These are phyloP conservation scores for Lagenorhynchus albirostris DNA, from an alignment of 2,113 vertebrate species.

Conservation along the genomic window DNA sequence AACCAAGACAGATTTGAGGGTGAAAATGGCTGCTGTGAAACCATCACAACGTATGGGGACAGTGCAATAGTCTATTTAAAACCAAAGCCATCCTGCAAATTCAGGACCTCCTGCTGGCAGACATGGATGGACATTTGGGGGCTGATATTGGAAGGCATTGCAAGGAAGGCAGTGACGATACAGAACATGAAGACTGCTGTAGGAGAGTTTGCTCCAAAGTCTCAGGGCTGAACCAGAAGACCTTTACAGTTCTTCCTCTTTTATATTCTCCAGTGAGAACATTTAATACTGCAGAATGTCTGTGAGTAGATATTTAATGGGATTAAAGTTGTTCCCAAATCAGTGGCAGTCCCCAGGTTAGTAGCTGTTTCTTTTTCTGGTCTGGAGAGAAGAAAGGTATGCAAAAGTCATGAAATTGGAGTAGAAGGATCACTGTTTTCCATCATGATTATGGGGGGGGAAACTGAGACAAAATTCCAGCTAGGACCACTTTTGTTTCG, in stretches of 20 bases:
- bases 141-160: not conserved
- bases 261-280: not conserved
- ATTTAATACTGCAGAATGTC: not conserved
- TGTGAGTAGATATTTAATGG: not conserved
- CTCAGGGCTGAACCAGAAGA: not conserved
- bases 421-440: not conserved
- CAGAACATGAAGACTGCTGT: not conserved
- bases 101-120: not conserved
- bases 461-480: not conserved
- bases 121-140: not conserved
- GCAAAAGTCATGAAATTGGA: not conserved
- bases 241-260: not conserved
- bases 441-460: not conserved
- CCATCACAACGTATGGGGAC: not conserved
- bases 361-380: slow-evolving; percentile 8
- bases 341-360: not conserved
- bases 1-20: not conserved
- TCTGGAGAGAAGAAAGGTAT: not conserved
- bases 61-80: not conserved
- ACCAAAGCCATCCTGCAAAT: not conserved
- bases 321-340: slow-evolving; percentile 18
- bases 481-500: not conserved
- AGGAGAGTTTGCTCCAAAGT: not conserved
- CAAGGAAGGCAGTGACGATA: not conserved
- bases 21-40: not conserved